Conservation (phyloP, 1,140 invertebrate genomes). For the Neodiprion lecontei region DNA sequence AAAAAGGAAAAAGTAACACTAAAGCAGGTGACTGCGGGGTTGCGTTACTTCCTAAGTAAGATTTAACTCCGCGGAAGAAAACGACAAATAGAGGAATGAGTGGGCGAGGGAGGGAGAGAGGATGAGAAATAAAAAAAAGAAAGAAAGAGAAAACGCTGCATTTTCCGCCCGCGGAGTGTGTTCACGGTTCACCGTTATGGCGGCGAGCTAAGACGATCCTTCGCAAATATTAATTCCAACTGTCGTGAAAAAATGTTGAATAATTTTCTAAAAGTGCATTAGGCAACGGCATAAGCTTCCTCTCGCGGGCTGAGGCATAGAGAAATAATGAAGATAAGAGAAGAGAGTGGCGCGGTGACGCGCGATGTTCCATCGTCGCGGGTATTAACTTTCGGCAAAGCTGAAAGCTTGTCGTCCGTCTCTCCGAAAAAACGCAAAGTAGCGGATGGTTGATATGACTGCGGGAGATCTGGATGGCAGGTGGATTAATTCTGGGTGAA, state of each 20-base stretch:
- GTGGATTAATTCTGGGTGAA: background rate
- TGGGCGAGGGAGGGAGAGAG: background rate
- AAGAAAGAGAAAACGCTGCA: background rate
- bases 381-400: constrained; percentile 2
- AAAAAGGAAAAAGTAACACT: background rate
- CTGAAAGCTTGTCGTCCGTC: background rate
- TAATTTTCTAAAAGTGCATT: constrained; percentile 44
- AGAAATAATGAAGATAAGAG: background rate
- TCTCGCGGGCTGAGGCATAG: background rate
- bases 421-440: background rate
- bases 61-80: background rate
- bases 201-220: background rate
- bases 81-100: background rate
- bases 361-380: background rate
- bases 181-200: background rate
- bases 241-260: constrained; percentile 33
- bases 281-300: constrained; percentile 12
- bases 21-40: background rate
- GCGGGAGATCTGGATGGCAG: background rate
- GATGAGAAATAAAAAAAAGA: background rate
- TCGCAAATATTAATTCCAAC: constrained; percentile 14
- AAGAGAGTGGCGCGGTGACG: background rate
- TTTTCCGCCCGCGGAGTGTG: background rate
- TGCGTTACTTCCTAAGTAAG: background rate
- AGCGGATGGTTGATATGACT: background rate